Percentiles rank a stretch among this genome's conserved stretches.
These are phyloP conservation scores for Darevskia mixta DNA, from an alignment of 2,797 vertebrate genomes.

Conservation along the genomic window DNA sequence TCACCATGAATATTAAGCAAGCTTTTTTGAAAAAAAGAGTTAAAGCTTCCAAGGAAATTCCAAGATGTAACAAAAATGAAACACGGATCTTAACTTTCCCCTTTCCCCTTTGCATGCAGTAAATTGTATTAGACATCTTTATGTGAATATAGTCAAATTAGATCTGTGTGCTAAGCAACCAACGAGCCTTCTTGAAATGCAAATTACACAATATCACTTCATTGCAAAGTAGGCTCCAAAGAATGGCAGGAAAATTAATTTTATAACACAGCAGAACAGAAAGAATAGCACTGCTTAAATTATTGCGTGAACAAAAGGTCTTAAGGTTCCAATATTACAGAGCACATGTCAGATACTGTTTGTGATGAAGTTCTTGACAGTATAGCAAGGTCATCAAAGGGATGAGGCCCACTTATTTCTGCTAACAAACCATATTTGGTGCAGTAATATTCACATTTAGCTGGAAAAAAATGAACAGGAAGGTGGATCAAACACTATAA, in stretches of 20 bases:
- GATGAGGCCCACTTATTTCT: neutral
- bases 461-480: neutral
- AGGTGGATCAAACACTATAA: neutral
- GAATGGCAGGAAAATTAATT: slow-evolving; percentile 12
- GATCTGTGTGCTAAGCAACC: neutral
- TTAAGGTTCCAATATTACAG: neutral
- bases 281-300: neutral
- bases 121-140: neutral
- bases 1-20: neutral
- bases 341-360: neutral
- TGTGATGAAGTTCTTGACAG: neutral
- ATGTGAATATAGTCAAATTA: neutral
- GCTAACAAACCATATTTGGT: neutral
- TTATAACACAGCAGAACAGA: neutral
- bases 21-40: neutral
- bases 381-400: neutral
- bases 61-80: neutral
- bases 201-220: slow-evolving; percentile 1
- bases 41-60: neutral
- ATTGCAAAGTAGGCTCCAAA: neutral
- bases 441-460: neutral
- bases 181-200: slow-evolving; percentile 2
- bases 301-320: slow-evolving; percentile 1
- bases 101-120: neutral
- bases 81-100: neutral